These are phyloP conservation scores for Lepidiolamprologus cunningtoni DNA, from an alignment of 2,113 vertebrate genomes.

Conservation along the genomic window DNA sequence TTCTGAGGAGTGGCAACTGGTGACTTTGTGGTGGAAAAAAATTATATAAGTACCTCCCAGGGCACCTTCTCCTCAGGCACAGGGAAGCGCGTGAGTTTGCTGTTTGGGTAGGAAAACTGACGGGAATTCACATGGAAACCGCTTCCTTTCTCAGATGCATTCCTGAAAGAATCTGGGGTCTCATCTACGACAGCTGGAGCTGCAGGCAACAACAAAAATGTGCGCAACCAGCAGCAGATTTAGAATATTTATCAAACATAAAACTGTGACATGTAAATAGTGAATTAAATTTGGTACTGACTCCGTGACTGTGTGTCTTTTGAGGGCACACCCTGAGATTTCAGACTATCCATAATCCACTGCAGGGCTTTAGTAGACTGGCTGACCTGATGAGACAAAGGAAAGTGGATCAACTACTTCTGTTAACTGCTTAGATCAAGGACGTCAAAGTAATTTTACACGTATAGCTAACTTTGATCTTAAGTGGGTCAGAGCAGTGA, in stretches of 20 bases:
- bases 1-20: neutral
- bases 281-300: constrained; percentile 50
- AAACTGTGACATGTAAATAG: neutral
- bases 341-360: constrained; percentile 80
- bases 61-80: constrained; percentile 93
- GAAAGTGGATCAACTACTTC: neutral
- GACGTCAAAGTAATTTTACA: neutral
- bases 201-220: neutral
- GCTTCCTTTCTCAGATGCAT: neutral
- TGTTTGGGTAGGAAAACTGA: constrained; percentile 75
- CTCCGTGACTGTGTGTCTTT: constrained; percentile 56
- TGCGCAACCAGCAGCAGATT: neutral
- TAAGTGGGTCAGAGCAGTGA: neutral
- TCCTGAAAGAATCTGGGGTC: neutral
- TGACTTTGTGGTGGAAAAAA: neutral
- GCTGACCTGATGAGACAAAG: constrained; percentile 62
- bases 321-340: constrained; percentile 55
- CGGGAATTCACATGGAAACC: constrained; percentile 73
- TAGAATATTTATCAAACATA: neutral
- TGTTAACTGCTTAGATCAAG: neutral
- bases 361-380: constrained; percentile 74
- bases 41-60: constrained; percentile 79
- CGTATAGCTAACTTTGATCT: neutral
- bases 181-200: constrained; percentile 20
- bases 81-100: constrained; percentile 75